Conservation (phyloP, 1,140 invertebrate genomes). For the Arion vulgaris region DNA sequence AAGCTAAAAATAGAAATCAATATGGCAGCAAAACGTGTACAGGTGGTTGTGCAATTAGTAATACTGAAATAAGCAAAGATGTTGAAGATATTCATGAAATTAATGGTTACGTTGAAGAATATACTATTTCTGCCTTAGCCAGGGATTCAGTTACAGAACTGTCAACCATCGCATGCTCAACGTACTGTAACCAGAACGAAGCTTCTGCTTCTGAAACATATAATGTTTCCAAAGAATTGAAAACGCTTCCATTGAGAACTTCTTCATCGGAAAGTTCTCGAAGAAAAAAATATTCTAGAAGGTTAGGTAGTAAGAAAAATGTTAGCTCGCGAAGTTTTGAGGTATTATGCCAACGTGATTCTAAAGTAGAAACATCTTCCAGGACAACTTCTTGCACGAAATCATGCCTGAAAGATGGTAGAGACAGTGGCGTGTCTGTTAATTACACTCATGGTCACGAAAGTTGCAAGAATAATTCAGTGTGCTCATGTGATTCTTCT, state of each 20-base stretch:
- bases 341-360: neutral
- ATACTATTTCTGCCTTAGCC: neutral
- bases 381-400: neutral
- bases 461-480: too few relatives aligned
- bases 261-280: neutral
- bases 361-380: neutral
- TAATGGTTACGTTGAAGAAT: neutral
- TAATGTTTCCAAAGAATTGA: neutral
- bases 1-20: too few relatives aligned
- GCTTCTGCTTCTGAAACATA: neutral
- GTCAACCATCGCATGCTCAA: neutral
- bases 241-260: neutral
- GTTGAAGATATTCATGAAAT: neutral
- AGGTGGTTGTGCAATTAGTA: too few relatives aligned
- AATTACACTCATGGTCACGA: neutral
- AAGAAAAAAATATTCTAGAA: neutral
- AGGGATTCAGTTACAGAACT: neutral
- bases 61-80: too few relatives aligned
- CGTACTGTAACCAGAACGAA: neutral
- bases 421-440: neutral
- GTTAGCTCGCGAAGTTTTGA: neutral
- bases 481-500: too few relatives aligned
- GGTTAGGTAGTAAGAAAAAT: neutral
- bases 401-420: neutral
- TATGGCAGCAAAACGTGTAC: too few relatives aligned